Percentiles rank a stretch among this genome's conserved stretches.
Conservation (phyloP, 2,797 vertebrate genomes). For the Selene dorsalis region DNA sequence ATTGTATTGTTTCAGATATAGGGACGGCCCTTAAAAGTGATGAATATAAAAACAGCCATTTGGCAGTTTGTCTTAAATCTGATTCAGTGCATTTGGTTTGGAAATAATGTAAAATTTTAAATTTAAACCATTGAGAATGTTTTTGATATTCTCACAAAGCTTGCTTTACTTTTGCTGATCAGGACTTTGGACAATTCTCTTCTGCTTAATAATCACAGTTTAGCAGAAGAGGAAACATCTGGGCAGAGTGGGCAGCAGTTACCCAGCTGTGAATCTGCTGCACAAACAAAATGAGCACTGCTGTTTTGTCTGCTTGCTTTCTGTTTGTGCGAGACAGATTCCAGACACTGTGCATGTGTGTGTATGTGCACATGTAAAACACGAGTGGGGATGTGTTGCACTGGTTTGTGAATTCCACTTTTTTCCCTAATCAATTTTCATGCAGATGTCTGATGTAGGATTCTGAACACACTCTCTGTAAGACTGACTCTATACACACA, state of each 20-base stretch:
- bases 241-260: slow-evolving; percentile 13
- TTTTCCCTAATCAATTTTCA: not conserved
- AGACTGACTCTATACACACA: not conserved
- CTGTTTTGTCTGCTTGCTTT: slow-evolving; percentile 1
- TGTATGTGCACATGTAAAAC: not conserved
- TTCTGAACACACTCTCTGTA: not conserved
- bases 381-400: not conserved
- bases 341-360: not conserved
- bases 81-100: not conserved
- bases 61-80: not conserved
- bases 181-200: slow-evolving; percentile 28
- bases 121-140: not conserved
- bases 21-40: not conserved
- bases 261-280: slow-evolving; percentile 51
- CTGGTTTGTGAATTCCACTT: not conserved
- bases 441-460: slow-evolving; percentile 31
- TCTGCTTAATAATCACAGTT: slow-evolving; percentile 34
- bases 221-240: slow-evolving; percentile 59
- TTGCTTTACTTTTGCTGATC: slow-evolving; percentile 32
- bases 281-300: slow-evolving; percentile 34
- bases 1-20: not conserved
- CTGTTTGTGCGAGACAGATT: not conserved
- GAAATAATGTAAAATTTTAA: not conserved
- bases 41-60: not conserved
- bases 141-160: slow-evolving; percentile 10